phyloP scores from a whole-genome alignment of 2,888 invertebrate genomes.

The Sclerodermus sp. region DNA sequence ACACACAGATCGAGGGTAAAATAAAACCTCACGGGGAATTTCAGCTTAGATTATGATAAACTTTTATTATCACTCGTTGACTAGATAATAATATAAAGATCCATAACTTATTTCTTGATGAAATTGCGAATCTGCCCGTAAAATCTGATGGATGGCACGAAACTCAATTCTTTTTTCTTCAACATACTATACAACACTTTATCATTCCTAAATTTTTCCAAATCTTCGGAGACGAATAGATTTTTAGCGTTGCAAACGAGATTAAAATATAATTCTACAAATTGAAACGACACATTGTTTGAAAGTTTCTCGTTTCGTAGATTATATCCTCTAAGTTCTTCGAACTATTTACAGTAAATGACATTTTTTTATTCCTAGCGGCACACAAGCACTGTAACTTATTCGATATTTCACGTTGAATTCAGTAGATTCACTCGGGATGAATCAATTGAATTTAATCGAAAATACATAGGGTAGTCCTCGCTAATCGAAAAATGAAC shows the following conservation, averaged over 20 bases:
- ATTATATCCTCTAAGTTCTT: constrained; percentile 1
- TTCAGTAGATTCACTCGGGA: too few relatives aligned
- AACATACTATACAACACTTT: constrained; percentile 29
- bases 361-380: constrained; percentile 31
- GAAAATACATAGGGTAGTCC: background rate
- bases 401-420: too few relatives aligned
- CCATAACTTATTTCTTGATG: constrained; percentile 46
- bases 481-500: background rate
- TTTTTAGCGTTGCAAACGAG: background rate
- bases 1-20: background rate
- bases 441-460: too few relatives aligned
- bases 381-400: constrained; percentile 31
- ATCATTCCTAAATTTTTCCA: constrained; percentile 21
- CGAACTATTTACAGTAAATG: constrained; percentile 47
- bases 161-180: background rate
- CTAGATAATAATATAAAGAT: constrained; percentile 58
- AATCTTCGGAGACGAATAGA: background rate
- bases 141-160: constrained; percentile 23
- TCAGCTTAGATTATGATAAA: constrained; percentile 49
- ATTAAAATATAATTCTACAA: background rate
- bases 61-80: constrained; percentile 56
- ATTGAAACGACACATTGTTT: background rate
- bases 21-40: background rate
- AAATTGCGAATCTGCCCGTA: constrained; percentile 27
- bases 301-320: background rate